Base-by-base conservation (phyloP, 2,113 vertebrate genomes). In the Haliaeetus leucogaster region DNA sequence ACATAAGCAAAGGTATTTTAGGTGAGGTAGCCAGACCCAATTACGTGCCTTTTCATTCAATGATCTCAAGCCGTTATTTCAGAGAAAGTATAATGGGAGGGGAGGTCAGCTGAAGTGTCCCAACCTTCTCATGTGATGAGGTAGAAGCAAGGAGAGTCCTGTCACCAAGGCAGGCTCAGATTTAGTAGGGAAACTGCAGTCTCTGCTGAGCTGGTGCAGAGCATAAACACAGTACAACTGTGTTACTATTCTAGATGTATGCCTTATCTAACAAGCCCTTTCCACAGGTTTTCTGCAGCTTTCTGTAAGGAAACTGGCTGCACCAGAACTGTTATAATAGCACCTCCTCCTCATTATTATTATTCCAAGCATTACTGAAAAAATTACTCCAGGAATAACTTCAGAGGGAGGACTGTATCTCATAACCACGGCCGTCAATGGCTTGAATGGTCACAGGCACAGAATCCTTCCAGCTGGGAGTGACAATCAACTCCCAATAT, bases 391-490 rank as follows among this genome's bases (percentile, higher is more conserved):
- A 65, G 58, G 36, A 87, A 5, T 16, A 34, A 52, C 48, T 83
- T 29, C 74, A 32, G 42, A 48, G 42, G 47, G 77, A 83, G 55
- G 47, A 32, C 59, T 26, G 82, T 61, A 18, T 68, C 56, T 47
- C 16, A 13, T 5, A 62, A 23, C 38, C 36, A 16, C 0, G 0
- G 63, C 72, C 62, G 56, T 5, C 67, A n/a, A 1, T 3, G 27
- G 48, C 52, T 40, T n/a, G 61, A 92, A 30, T 1, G 2, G 72
- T 26, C 72, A 21, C 59, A n/a, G 68, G 65, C 59, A 65, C 13
- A 21, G 42, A 16, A 42, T 58, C 55, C 62, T 84, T 70, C 55
- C 65, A 50, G 72, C 59, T 6, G 8, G 26, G 42, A 68, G 34
- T 4, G 27, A 67, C 18, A 7, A 18, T 22, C 45, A 26, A 3